Conservation (phyloP, 1,140 invertebrate genomes). For the Coptotermes formosanus region DNA sequence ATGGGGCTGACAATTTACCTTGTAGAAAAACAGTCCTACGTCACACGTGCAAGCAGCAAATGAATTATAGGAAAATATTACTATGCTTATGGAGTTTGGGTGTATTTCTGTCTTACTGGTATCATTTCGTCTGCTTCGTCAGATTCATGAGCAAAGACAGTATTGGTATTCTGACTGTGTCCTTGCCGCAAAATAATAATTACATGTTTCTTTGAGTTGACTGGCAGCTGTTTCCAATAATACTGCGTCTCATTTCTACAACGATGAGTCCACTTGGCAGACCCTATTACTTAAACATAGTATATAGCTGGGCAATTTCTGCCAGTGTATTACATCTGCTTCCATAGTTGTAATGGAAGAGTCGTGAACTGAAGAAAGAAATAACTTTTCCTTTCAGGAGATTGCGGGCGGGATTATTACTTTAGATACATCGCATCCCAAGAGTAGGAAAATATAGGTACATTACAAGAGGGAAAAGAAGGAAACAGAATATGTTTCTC, state of each 20-base stretch:
- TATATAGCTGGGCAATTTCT: constrained; percentile 2
- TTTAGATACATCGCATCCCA: constrained; percentile 6
- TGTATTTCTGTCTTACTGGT: no score
- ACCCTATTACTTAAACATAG: background rate
- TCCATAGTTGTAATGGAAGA: constrained; percentile 22
- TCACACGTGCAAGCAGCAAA: no score
- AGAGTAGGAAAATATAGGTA: background rate
- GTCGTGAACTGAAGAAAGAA: background rate
- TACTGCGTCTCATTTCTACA: background rate
- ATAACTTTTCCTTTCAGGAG: constrained; percentile 21
- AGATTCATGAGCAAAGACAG: no score
- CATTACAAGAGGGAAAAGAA: background rate
- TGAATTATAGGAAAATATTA: no score
- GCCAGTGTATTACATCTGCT: background rate
- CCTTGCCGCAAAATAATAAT: no score
- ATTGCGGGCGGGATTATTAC: constrained; percentile 22
- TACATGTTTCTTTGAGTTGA: no score
- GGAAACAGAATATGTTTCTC: constrained; percentile 5
- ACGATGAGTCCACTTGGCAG: background rate
- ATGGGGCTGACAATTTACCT: no score
- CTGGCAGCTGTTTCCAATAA: background rate
- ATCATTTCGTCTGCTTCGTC: no score
- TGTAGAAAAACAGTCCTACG: no score
- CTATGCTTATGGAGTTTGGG: no score
- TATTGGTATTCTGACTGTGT: no score